These are phyloP conservation scores for Hapalemur alaotrensis DNA, from an alignment of 2,797 vertebrate genomes.

Conservation along the genomic window DNA sequence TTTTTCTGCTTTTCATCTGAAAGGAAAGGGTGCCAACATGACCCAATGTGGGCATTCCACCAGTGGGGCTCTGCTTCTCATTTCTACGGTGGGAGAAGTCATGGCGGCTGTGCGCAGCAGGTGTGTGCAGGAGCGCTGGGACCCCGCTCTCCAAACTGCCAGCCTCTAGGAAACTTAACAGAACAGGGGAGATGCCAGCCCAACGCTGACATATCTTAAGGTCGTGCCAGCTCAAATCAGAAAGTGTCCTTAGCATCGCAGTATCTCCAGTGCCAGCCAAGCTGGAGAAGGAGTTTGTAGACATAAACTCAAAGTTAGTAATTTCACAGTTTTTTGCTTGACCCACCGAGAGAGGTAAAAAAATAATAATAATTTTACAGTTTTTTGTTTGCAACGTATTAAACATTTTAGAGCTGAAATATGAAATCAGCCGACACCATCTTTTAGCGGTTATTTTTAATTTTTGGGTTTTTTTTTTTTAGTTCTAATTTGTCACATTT, in stretches of 20 bases:
- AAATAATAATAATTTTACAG: neutral
- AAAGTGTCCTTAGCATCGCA: neutral
- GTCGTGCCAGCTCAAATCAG: neutral
- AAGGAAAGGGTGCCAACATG: neutral
- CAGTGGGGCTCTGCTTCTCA: neutral
- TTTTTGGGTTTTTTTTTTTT: neutral
- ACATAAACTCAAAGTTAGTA: neutral
- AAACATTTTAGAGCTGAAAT: neutral
- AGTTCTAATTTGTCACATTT: constrained; percentile 31
- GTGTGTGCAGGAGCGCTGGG: neutral
- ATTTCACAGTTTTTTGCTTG: neutral
- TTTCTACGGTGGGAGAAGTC: neutral
- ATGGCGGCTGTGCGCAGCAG: fast-evolving
- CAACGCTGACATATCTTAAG: neutral
- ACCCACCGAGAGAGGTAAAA: neutral
- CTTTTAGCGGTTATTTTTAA: constrained; percentile 21
- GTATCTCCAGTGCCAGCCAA: neutral
- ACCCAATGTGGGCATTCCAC: neutral
- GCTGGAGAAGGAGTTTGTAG: neutral
- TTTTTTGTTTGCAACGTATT: neutral
- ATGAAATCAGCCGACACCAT: neutral
- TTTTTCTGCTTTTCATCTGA: neutral
- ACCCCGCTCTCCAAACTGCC: neutral
- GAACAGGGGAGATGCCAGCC: neutral
- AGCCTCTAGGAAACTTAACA: neutral